phyloP scores from a whole-genome alignment of 2,888 invertebrate genomes.

The Eupithecia dodoneata region DNA sequence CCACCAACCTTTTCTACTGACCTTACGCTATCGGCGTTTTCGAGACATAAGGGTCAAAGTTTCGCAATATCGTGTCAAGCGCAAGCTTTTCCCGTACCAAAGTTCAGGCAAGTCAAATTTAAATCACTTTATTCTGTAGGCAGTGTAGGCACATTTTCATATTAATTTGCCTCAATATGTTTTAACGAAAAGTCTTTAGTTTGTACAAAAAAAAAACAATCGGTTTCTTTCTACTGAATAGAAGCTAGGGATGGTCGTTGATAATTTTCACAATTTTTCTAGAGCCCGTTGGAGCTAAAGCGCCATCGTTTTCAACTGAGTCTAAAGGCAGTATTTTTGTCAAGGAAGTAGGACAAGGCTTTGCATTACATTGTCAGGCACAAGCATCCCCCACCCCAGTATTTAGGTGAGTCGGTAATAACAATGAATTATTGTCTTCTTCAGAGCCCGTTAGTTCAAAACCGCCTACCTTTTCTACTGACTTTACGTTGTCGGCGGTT shows the following conservation, averaged over 20 bases:
- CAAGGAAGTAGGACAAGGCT: slow-evolving; percentile 81
- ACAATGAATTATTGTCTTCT: slow-evolving; percentile 56
- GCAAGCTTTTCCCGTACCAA: slow-evolving; percentile 88
- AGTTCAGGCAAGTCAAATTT: slow-evolving; percentile 86
- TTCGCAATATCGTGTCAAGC: slow-evolving; percentile 88
- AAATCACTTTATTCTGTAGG: not conserved
- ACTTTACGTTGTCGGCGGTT: slow-evolving; percentile 85
- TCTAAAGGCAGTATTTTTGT: slow-evolving; percentile 87
- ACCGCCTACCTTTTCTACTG: slow-evolving; percentile 85
- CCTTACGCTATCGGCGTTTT: slow-evolving; percentile 85
- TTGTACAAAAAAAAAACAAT: not conserved
- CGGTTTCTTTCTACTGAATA: not conserved
- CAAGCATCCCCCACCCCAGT: slow-evolving; percentile 86
- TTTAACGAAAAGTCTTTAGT: not conserved
- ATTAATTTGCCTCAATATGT: not conserved
- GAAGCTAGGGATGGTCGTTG: slow-evolving; percentile 25
- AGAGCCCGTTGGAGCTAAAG: slow-evolving; percentile 86
- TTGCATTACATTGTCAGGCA: slow-evolving; percentile 86
- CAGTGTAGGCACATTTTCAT: not conserved
- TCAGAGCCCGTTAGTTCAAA: slow-evolving; percentile 86
- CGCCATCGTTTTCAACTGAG: slow-evolving; percentile 85
- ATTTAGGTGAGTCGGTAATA: slow-evolving; percentile 83
- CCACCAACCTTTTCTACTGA: slow-evolving; percentile 85
- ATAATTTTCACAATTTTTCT: slow-evolving; percentile 49
- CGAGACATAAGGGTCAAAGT: slow-evolving; percentile 81